Conservation (phyloP, 2,797 vertebrate species). For the Iguana delicatissima region DNA sequence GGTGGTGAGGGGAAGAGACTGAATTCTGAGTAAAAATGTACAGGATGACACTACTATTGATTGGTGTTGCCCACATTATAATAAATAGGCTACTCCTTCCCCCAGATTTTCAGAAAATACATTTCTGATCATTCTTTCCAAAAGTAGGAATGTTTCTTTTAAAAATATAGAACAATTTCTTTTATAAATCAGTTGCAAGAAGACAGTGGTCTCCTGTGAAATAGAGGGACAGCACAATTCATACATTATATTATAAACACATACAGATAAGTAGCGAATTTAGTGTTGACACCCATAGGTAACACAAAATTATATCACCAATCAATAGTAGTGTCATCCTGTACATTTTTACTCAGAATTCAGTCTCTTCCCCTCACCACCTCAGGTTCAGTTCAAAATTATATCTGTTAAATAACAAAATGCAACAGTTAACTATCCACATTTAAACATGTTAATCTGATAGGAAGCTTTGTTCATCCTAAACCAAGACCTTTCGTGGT, state of each 20-base stretch:
- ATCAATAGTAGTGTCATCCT: too few relatives aligned
- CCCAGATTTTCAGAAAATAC: neutral
- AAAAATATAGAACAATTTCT: constrained; percentile 39
- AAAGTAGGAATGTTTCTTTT: constrained; percentile 10
- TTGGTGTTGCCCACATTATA: neutral
- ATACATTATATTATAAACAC: constrained; percentile 44
- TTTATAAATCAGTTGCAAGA: constrained; percentile 32
- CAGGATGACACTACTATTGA: neutral
- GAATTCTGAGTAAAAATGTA: neutral
- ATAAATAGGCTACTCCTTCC: neutral
- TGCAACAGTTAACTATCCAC: neutral
- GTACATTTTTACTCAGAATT: too few relatives aligned
- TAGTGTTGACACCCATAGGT: neutral
- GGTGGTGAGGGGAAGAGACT: too few relatives aligned
- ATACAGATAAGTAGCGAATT: neutral
- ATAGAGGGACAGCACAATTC: neutral
- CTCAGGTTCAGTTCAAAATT: too few relatives aligned
- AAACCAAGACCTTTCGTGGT: constrained; percentile 23
- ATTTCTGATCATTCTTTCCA: neutral
- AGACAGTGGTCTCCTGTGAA: constrained; percentile 33
- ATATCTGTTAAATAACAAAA: neutral
- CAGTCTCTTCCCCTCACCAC: too few relatives aligned
- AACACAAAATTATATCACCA: too few relatives aligned
- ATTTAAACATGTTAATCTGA: neutral
- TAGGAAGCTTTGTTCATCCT: constrained; percentile 6